These are phyloP conservation scores for Drosophila baimaii DNA, from an alignment of 1,140 invertebrate species.

Conservation along the genomic window DNA sequence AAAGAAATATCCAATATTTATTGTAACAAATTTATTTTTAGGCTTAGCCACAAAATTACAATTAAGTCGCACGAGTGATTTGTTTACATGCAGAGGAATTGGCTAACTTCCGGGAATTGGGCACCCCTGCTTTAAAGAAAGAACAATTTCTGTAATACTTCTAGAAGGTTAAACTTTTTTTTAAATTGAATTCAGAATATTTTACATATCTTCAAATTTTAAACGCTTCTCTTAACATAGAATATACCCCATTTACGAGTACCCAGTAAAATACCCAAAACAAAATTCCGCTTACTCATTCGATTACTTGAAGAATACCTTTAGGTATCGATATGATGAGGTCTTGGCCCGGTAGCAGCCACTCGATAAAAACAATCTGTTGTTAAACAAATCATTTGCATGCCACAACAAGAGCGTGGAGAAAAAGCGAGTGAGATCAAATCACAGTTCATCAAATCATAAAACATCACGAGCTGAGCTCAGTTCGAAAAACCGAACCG, in stretches of 20 bases:
- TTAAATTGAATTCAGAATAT: not conserved
- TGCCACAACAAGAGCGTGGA: constrained; percentile 44
- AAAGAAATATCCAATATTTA: too few relatives aligned
- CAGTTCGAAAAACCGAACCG: constrained; percentile 31
- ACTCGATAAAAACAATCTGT: constrained; percentile 18
- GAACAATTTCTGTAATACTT: too few relatives aligned
- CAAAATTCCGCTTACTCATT: constrained; percentile 43
- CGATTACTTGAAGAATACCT: not conserved
- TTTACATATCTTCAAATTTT: not conserved
- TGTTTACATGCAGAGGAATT: too few relatives aligned
- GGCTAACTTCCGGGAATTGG: too few relatives aligned
- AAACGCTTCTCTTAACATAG: not conserved
- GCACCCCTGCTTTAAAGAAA: too few relatives aligned
- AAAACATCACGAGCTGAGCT: constrained; percentile 19
- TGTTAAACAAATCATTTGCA: constrained; percentile 67
- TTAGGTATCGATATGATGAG: constrained; percentile 2
- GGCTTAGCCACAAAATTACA: too few relatives aligned
- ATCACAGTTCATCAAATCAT: constrained; percentile 55
- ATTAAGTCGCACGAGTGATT: too few relatives aligned
- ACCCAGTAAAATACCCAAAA: not conserved
- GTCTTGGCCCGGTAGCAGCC: constrained; percentile 36
- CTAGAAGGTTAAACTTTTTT: too few relatives aligned
- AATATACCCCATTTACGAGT: not conserved
- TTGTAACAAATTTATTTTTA: too few relatives aligned
- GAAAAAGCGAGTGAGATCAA: constrained; percentile 39